Conservation (phyloP, 2,888 invertebrate species). For the Ophion ellenae region DNA sequence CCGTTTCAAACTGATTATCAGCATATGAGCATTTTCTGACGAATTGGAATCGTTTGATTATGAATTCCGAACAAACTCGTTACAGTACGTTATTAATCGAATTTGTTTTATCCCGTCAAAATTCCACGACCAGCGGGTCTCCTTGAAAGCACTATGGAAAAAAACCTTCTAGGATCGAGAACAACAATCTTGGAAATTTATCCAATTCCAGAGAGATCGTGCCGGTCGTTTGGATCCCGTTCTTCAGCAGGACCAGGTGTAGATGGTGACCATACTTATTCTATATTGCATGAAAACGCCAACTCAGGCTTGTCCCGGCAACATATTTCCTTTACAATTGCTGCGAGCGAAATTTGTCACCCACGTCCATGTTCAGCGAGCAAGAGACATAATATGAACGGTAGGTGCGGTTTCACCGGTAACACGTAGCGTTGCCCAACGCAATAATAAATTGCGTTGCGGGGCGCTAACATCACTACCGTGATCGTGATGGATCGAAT, state of each 20-base stretch:
- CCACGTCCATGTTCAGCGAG: slow-evolving; percentile 24
- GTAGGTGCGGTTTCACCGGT: slow-evolving; percentile 26
- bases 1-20: too few relatives aligned
- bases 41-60: neutral
- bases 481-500: slow-evolving; percentile 56
- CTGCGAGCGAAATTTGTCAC: slow-evolving; percentile 24
- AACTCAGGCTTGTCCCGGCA: slow-evolving; percentile 36
- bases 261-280: slow-evolving; percentile 23
- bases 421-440: slow-evolving; percentile 43
- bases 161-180: slow-evolving; percentile 26
- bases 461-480: slow-evolving; percentile 17
- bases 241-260: slow-evolving; percentile 39
- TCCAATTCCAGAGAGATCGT: slow-evolving; percentile 15
- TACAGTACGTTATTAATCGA: neutral
- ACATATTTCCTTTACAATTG: slow-evolving; percentile 52
- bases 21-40: too few relatives aligned
- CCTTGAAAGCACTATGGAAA: neutral
- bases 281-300: slow-evolving; percentile 53
- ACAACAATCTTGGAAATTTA: slow-evolving; percentile 39
- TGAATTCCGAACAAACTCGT: neutral
- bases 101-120: neutral
- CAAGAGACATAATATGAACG: slow-evolving; percentile 27
- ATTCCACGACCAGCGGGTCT: neutral
- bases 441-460: slow-evolving; percentile 41
- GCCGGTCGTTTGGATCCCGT: neutral